phyloP scores from a whole-genome alignment of 2,888 invertebrate genomes.

The Acholoe squamosa region DNA sequence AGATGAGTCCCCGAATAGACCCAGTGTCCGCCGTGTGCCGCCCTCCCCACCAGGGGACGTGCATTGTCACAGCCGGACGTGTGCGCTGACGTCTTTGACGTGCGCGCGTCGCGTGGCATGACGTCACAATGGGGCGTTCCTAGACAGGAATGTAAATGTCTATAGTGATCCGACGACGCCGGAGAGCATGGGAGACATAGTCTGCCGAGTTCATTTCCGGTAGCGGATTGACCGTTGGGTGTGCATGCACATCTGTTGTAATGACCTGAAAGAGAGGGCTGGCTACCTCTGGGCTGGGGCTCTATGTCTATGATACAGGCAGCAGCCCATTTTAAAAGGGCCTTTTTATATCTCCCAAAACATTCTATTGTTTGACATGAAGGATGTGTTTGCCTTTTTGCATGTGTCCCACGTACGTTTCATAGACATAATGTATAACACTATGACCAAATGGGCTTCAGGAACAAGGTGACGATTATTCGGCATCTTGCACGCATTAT shows the following conservation, averaged over 20 bases:
- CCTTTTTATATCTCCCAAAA: background rate
- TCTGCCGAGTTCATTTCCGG: slow-evolving; percentile 55
- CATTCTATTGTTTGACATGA: background rate
- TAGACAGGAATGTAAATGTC: background rate
- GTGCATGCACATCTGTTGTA: background rate
- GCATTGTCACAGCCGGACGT: slow-evolving; percentile 7
- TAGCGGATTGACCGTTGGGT: slow-evolving; percentile 5
- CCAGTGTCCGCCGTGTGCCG: background rate
- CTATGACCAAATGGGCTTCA: background rate
- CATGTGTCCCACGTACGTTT: background rate
- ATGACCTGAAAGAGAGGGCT: background rate
- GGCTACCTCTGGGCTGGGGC: background rate
- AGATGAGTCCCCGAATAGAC: slow-evolving; percentile 22
- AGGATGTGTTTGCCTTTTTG: background rate
- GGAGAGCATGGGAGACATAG: background rate
- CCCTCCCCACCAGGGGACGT: background rate
- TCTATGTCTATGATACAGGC: no score
- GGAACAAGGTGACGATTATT: background rate
- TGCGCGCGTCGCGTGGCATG: slow-evolving; percentile 32
- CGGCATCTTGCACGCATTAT: background rate
- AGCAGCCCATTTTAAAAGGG: background rate
- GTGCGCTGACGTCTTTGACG: slow-evolving; percentile 26
- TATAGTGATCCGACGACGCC: slow-evolving; percentile 5
- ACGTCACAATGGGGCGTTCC: slow-evolving; percentile 44
- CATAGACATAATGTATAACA: background rate